Base-by-base conservation (phyloP, 2,797 vertebrate species). In the Sebastes cheni region DNA sequence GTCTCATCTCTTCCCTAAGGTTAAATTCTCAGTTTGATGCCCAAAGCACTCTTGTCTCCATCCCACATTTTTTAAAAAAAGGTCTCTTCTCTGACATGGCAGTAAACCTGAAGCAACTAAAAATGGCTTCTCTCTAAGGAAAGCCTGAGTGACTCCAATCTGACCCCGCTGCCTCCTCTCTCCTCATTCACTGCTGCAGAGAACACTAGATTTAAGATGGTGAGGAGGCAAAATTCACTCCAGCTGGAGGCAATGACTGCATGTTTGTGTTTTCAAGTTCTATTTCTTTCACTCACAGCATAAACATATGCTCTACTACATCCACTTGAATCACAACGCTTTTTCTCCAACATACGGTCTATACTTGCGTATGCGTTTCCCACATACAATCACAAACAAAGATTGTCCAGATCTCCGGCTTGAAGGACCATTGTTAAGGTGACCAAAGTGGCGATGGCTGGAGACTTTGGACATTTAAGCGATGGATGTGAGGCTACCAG, bases 141-240 rank as follows among this genome's bases (percentile, higher is more conserved):
- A 80, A 71, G 74, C 69, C 80, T 72, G 81, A 66, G 72, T 88
- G 89, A 88, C 90, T 88, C 76, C 55, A 80, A 85, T 86, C 83
- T 91, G 93, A 93, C 91, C 90, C 76, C 0, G 11, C 79, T 81
- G 69, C 70, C 77, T 84, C 79, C 61, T 71, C 77, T 64, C 67
- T 64, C 60, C 61, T 82, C 56, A 71, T 80, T 80, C 76, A 27
- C 73, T 8, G 72, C 72, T 61, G 56, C 62, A 77, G 11, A 79
- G 46, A 85, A 75, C 14, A 52, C 30, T 66, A 70, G 59, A 86
- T 87, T 88, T 84, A 89, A 83, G 77, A 81, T 2, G 20, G 27
- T 0, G 42, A 77, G 61, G 65, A 86, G 79, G 58, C 39, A 77
- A 77, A 39, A 39, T 39, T 39, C 36, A 39, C 36, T 39, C 36